Conservation (phyloP, 2,888 invertebrate species). For the Aleiodes testaceus region DNA sequence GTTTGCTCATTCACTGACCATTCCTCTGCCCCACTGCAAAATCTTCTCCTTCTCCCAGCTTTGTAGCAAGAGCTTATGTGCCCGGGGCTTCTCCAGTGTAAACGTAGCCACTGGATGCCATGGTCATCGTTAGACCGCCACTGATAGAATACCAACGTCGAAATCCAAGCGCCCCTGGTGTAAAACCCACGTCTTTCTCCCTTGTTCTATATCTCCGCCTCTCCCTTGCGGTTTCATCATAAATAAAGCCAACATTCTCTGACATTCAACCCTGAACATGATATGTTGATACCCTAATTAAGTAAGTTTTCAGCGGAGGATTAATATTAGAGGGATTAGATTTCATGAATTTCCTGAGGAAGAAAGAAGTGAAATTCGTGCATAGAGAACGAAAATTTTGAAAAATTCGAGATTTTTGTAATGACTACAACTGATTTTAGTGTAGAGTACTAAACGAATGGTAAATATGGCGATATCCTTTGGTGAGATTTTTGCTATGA, state of each 20-base stretch:
- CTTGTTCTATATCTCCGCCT: constrained; percentile 16
- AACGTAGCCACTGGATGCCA: constrained; percentile 23
- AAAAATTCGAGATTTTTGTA: no score
- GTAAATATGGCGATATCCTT: no score
- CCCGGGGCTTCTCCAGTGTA: constrained; percentile 25
- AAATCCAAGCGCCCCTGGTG: constrained; percentile 31
- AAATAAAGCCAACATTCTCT: constrained; percentile 44
- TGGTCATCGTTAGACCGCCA: constrained; percentile 39
- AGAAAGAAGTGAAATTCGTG: no score
- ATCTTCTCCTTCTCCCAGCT: neutral
- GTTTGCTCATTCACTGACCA: neutral
- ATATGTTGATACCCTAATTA: constrained; percentile 31
- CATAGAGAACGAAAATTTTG: no score
- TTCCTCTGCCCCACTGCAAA: neutral
- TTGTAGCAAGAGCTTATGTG: neutral
- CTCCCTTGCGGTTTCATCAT: constrained; percentile 29
- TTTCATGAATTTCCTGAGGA: neutral
- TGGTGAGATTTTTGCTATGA: no score
- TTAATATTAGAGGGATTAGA: constrained; percentile 16
- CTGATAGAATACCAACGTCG: constrained; percentile 1
- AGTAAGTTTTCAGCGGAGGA: constrained; percentile 8
- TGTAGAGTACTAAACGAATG: no score
- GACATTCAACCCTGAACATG: constrained; percentile 28
- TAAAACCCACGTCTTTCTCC: constrained; percentile 27
- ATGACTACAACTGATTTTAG: no score